phyloP scores from a whole-genome alignment of 1,140 invertebrate genomes.

The Pseudomyrmex sp. region DNA sequence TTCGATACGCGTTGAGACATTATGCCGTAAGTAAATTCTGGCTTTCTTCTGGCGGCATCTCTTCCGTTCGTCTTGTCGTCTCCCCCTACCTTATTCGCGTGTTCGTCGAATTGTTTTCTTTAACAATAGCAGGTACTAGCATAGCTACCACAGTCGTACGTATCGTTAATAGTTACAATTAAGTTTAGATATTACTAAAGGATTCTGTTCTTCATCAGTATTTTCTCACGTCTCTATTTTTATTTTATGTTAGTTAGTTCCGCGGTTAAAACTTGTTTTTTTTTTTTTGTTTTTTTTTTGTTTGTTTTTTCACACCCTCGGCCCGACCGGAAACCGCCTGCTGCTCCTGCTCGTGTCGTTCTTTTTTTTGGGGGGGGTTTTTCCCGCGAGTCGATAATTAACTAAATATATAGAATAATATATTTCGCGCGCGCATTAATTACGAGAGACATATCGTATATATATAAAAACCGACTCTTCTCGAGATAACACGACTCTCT shows the following conservation, averaged over 20 bases:
- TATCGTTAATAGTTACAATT: constrained; percentile 85
- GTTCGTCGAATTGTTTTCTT: constrained; percentile 71
- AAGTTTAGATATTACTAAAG: constrained; percentile 83
- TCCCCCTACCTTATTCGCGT: constrained; percentile 28
- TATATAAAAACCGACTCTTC: constrained; percentile 31
- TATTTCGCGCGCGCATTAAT: neutral
- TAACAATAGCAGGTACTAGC: constrained; percentile 86
- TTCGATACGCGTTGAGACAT: constrained; percentile 39
- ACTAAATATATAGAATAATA: constrained; percentile 24
- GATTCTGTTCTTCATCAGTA: constrained; percentile 72
- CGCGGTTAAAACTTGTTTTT: constrained; percentile 67
- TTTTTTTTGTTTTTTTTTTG: too few species aligned
- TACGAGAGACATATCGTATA: constrained; percentile 20
- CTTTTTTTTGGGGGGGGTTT: too few species aligned
- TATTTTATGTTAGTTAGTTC: constrained; percentile 62
- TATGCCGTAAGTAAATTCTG: constrained; percentile 1
- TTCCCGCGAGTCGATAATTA: neutral
- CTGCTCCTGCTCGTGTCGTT: neutral
- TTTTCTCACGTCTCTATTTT: constrained; percentile 62
- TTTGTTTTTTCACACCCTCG: constrained; percentile 44
- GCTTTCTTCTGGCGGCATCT: constrained; percentile 4
- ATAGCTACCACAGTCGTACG: constrained; percentile 86
- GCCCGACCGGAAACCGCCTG: constrained; percentile 46
- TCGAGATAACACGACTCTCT: neutral
- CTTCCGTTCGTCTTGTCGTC: neutral